Base-by-base conservation (phyloP, 2,113 vertebrate genomes). In the Jacana jacana region DNA sequence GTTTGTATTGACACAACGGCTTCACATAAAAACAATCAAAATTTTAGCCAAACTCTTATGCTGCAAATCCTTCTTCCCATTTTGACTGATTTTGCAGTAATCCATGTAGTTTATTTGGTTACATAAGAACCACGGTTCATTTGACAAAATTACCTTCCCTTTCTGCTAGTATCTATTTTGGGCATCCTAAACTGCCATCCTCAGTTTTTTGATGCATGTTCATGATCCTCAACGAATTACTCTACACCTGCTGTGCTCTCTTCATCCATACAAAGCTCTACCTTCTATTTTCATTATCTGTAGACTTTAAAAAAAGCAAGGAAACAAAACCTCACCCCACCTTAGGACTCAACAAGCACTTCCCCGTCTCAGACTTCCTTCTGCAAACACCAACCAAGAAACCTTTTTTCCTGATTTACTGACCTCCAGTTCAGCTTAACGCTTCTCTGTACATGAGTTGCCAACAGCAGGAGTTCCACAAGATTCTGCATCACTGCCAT, bases 141-240 rank as follows among this genome's bases (percentile, higher is more conserved):
- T 63, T 75, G 23, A 84, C 19, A 11, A 23, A 51, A 79, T 46
- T 44, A 71, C 23, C 27, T 83, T 83, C 42, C 22, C 37, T 77
- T 72, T 46, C 35, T n/a, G 12, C 64, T 46, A 81, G 61, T 12
- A 71, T 44, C 52, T 64, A 33, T 12, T 10, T 37, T 30, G 71
- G 44, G 35, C 31, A 61, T n/a, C 22, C 28, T 61, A 39, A 89
- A 65, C 22, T 2, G 9, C 28, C 44, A 39, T 2, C 46, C 11
- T 76, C 23, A 55, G 11, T 69, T 68, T 31, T 10, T 55, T 30
- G 30, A 83, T 64, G 37, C 40, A 73, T 2, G 6, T 16, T 69
- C 37, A 81, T 0, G 0, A 35, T 52, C 10, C 42, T 66, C 46
- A 66, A 42, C 0, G 0, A 75, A 73, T 7, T 5, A 63, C 35